These are phyloP conservation scores for Dolichallabes microphthalmus DNA, from an alignment of 2,113 vertebrate species.

Conservation along the genomic window DNA sequence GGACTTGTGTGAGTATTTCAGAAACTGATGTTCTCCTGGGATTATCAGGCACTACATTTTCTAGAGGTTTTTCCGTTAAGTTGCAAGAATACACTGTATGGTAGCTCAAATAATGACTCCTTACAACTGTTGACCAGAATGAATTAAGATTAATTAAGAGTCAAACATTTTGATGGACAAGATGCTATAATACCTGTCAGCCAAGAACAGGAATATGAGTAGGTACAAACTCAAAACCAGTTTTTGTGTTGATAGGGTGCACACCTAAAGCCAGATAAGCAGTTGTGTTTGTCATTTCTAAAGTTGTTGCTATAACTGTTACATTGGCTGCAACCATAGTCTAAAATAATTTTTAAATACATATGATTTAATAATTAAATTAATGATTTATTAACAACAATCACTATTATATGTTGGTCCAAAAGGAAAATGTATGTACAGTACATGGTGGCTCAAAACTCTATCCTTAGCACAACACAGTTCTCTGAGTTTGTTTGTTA, in stretches of 20 bases:
- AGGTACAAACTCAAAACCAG: not conserved
- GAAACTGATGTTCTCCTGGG: not conserved
- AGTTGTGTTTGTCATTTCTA: no score
- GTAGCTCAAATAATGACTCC: not conserved
- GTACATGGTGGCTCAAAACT: no score
- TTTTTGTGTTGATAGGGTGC: not conserved
- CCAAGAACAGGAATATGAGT: not conserved
- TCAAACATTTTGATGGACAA: not conserved
- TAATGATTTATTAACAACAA: not conserved
- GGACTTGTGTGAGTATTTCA: not conserved
- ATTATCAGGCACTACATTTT: not conserved
- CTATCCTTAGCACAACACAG: no score
- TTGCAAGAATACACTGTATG: not conserved
- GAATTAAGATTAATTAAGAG: no score
- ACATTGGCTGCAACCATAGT: not conserved
- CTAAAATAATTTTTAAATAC: not conserved
- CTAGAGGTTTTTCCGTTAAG: not conserved
- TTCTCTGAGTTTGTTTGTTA: no score
- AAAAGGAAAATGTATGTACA: not conserved
- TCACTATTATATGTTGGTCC: not conserved
- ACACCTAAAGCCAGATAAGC: not conserved
- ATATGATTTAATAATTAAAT: no score
- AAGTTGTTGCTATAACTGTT: not conserved
- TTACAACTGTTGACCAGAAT: not conserved
- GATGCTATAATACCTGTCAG: not conserved